Conservation (phyloP, 2,797 vertebrate genomes). For the Channallabes apus region DNA sequence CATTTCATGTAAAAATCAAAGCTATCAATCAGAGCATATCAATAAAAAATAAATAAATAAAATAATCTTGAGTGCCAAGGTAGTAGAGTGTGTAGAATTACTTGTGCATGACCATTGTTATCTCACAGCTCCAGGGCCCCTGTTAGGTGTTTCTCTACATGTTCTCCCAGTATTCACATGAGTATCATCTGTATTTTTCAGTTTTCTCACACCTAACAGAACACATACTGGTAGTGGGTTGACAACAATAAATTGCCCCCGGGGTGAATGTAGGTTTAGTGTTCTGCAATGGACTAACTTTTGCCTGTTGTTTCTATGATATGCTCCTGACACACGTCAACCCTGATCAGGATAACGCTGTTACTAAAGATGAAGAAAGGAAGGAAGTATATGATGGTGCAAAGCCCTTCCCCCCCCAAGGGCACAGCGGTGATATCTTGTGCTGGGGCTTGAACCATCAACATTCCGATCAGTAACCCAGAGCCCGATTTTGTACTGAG, state of each 20-base stretch:
- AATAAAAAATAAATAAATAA: conserved; percentile 13
- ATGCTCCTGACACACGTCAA: background rate
- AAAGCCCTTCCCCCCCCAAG: no score
- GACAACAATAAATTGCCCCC: background rate
- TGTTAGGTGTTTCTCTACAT: background rate
- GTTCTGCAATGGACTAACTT: background rate
- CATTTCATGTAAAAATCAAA: conserved; percentile 47
- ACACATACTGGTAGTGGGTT: background rate
- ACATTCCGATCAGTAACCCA: no score
- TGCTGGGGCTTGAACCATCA: no score
- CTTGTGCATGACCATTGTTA: background rate
- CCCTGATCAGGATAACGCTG: background rate
- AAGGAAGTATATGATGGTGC: no score
- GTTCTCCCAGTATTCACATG: background rate
- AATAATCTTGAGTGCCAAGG: background rate
- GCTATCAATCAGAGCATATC: conserved; percentile 59
- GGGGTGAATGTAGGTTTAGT: background rate
- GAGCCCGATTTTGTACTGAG: background rate
- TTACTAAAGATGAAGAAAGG: background rate
- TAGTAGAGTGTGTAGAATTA: background rate
- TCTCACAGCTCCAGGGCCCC: background rate
- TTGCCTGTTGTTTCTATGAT: background rate
- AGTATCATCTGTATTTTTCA: background rate
- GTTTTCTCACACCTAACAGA: background rate
- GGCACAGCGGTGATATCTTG: no score